Conservation (phyloP, 2,113 vertebrate genomes). For the Cariama cristata region DNA sequence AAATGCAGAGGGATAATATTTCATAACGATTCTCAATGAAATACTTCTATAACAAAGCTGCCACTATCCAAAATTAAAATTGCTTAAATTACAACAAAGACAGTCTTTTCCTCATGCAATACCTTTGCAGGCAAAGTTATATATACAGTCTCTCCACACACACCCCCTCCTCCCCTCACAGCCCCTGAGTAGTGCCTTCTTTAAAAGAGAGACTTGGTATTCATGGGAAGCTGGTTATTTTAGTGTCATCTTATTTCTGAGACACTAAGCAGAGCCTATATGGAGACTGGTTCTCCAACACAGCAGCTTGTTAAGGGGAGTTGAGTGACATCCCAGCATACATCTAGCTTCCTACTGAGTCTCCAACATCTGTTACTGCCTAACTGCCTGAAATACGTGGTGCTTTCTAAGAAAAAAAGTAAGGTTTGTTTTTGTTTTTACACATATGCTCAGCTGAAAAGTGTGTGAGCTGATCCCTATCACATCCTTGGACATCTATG, state of each 20-base stretch:
- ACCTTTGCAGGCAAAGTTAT: conserved; percentile 7
- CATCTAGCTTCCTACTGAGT: conserved; percentile 74
- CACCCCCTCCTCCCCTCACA: neutral
- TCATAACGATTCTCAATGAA: neutral
- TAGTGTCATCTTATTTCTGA: conserved; percentile 69
- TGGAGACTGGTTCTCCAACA: conserved; percentile 68
- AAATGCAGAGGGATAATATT: neutral
- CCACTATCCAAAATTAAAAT: neutral
- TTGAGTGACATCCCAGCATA: conserved; percentile 72
- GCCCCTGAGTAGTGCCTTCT: neutral
- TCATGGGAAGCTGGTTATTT: conserved; percentile 68
- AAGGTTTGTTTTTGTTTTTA: conserved; percentile 75
- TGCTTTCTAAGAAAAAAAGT: conserved; percentile 69
- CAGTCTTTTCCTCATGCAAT: neutral
- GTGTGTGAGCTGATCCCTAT: conserved; percentile 68
- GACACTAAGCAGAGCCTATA: conserved; percentile 68
- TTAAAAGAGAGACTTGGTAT: conserved; percentile 34
- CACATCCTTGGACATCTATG: conserved; percentile 65
- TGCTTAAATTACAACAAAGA: neutral
- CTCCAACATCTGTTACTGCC: conserved; percentile 75
- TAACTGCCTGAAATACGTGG: conserved; percentile 65
- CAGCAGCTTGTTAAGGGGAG: conserved; percentile 74
- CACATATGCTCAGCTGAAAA: conserved; percentile 69
- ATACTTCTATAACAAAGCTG: neutral
- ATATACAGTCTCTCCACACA: neutral